Evolutionary conservation across 2,113 vertebrate genomes (phyloP), one percentile per base, ranked within the genome.

Genomic region (Percopsis transmontana): DNA sequence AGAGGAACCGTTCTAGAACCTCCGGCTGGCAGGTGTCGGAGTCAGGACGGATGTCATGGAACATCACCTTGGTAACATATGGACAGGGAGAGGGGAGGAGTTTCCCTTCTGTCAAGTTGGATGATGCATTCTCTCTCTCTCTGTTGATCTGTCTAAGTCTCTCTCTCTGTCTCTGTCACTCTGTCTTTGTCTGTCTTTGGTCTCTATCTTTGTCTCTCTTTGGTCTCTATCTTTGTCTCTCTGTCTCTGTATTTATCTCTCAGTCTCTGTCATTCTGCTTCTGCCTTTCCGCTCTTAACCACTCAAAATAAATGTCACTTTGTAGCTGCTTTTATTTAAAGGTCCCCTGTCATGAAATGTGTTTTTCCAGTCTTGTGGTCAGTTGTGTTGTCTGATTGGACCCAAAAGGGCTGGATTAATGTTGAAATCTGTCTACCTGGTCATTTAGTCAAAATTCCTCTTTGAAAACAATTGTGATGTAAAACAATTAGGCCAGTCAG

Each of bases 31-130:
- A 88, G 81, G 85, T 86, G 83, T 89, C 85, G 82, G 67, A 76
- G 86, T 85, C 81, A 72, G 65, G 88, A 85, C 77, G 76, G 79
- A 91, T 91, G 87, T 89, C 87, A 89, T 85, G 79, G 82, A 88
- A 87, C 85, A 89, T 89, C 89, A 89, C 85, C 82, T 83, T 78
- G 80, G 59, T 80, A 90, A 89, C 90, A 88, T 89, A 88, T 90
- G 86, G 87, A 83, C 45, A 68, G 71, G 76, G 86, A 87, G 81
- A 73, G 73, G 81, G 69, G 56, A 78, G 87, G 73, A 69, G 81
- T 74, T 85, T 81, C 62, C 82, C 86, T 80, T 89, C 84, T 88
- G 86, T 79, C 66, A 62, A 67, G 62, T 77, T 81, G 83, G 77
- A 83, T 80, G 66, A 68, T 55, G 81, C 50, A 54, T 68, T 47